A percentile compares a stretch with the other conserved stretches of the same genome.
These are phyloP conservation scores for Temnothorax rugatulus DNA, from an alignment of 2,888 invertebrate species.

Conservation along the genomic window DNA sequence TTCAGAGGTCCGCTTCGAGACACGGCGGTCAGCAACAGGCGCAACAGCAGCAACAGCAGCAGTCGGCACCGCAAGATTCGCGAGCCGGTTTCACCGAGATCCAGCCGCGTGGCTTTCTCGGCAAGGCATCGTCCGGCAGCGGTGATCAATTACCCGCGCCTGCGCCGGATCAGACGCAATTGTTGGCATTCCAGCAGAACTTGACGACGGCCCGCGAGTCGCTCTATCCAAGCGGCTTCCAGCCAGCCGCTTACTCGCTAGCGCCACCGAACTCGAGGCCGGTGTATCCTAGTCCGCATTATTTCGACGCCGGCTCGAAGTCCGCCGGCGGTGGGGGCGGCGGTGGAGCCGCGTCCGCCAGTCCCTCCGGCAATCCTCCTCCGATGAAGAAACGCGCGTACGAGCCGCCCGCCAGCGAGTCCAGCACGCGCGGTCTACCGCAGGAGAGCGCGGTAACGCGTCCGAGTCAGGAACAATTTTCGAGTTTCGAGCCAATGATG, in stretches of 20 bases:
- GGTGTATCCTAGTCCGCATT: slow-evolving; percentile 83
- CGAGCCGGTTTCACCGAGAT: slow-evolving; percentile 76
- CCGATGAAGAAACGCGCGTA: slow-evolving; percentile 84
- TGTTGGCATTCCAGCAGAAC: slow-evolving; percentile 82
- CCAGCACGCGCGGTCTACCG: slow-evolving; percentile 70
- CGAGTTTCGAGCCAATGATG: slow-evolving; percentile 82
- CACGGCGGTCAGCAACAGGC: slow-evolving; percentile 73
- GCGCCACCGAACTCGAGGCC: slow-evolving; percentile 77
- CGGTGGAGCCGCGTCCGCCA: slow-evolving; percentile 62
- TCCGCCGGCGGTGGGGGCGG: slow-evolving; percentile 60
- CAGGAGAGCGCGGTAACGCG: slow-evolving; percentile 75
- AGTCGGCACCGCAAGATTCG: slow-evolving; percentile 73
- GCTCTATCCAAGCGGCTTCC: slow-evolving; percentile 82
- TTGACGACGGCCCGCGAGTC: slow-evolving; percentile 80
- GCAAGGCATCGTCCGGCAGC: slow-evolving; percentile 61
- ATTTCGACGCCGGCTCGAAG: slow-evolving; percentile 82
- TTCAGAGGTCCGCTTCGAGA: slow-evolving; percentile 74
- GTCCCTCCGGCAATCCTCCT: slow-evolving; percentile 75
- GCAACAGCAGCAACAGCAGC: slow-evolving; percentile 68
- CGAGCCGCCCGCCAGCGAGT: slow-evolving; percentile 72
- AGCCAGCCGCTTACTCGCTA: slow-evolving; percentile 83
- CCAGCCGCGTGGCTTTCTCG: slow-evolving; percentile 75
- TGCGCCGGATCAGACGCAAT: slow-evolving; percentile 79
- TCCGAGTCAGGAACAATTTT: slow-evolving; percentile 80
- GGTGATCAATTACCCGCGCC: slow-evolving; percentile 68